phyloP scores from a whole-genome alignment of 2,797 vertebrate species.

The Varecia variegata region DNA sequence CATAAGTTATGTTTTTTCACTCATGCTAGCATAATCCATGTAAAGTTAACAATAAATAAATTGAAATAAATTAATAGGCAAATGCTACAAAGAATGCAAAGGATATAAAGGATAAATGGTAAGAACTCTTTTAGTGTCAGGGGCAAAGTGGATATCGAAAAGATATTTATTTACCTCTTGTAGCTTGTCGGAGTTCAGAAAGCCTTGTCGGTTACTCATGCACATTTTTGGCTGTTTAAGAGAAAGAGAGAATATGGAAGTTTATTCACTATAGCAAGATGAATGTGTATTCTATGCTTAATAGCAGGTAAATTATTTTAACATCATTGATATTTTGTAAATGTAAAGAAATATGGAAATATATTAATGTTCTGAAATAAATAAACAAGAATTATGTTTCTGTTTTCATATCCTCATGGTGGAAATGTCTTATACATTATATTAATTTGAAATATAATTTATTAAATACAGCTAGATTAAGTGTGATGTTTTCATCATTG shows the following conservation, averaged over 20 bases:
- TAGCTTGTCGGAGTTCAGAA: not conserved
- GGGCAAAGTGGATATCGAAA: not conserved
- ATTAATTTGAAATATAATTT: slow-evolving; percentile 16
- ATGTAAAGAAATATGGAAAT: not conserved
- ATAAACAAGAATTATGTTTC: not conserved
- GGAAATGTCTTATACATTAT: slow-evolving; percentile 12
- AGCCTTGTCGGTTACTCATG: not conserved
- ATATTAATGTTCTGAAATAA: not conserved
- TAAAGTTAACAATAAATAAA: not conserved
- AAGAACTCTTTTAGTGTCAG: not conserved
- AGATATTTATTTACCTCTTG: not conserved
- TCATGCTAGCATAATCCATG: not conserved
- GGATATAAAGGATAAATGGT: not conserved
- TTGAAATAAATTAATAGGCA: not conserved
- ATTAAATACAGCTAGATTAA: not conserved
- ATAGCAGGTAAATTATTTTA: not conserved
- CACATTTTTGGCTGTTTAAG: not conserved
- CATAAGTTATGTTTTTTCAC: not conserved
- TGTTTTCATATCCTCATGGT: not conserved
- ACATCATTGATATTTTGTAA: not conserved
- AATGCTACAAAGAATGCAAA: not conserved
- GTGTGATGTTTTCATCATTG: not conserved
- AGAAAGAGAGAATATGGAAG: not conserved
- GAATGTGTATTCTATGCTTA: not conserved
- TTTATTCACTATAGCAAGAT: not conserved